Conservation (phyloP, 2,797 vertebrate genomes). For the Pantherophis vulpinus region DNA sequence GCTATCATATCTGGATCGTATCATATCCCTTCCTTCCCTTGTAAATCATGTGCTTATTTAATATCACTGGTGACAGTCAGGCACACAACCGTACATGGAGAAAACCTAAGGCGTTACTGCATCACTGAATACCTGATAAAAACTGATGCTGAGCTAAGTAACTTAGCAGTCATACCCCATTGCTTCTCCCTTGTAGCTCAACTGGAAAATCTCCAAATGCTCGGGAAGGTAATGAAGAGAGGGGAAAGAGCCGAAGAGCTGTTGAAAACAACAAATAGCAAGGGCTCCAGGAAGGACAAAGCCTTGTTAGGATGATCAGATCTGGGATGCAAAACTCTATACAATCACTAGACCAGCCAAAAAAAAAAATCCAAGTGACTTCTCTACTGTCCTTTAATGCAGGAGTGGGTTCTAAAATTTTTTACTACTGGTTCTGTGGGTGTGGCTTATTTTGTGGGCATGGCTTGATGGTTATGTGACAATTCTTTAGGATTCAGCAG, state of each 20-base stretch:
- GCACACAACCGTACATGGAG: background rate
- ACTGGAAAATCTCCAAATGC: background rate
- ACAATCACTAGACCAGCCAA: background rate
- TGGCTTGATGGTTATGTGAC: too few species aligned
- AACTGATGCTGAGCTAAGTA: background rate
- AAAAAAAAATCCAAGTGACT: background rate
- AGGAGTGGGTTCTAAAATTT: too few species aligned
- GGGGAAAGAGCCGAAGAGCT: background rate
- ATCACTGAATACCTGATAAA: background rate
- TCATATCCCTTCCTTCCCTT: background rate
- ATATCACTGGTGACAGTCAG: background rate
- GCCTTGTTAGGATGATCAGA: background rate
- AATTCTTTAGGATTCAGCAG: too few species aligned
- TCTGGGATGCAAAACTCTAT: background rate
- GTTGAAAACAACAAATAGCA: background rate
- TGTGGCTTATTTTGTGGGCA: too few species aligned
- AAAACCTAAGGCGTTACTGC: background rate
- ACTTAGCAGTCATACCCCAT: background rate
- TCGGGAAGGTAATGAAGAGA: background rate
- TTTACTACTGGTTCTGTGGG: too few species aligned
- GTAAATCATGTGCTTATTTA: background rate
- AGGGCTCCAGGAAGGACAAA: background rate
- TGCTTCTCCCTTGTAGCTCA: background rate
- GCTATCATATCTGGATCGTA: background rate
- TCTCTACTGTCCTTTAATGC: background rate